These are phyloP conservation scores for Silurus meridionalis DNA, from an alignment of 2,113 vertebrate genomes.

Conservation along the genomic window DNA sequence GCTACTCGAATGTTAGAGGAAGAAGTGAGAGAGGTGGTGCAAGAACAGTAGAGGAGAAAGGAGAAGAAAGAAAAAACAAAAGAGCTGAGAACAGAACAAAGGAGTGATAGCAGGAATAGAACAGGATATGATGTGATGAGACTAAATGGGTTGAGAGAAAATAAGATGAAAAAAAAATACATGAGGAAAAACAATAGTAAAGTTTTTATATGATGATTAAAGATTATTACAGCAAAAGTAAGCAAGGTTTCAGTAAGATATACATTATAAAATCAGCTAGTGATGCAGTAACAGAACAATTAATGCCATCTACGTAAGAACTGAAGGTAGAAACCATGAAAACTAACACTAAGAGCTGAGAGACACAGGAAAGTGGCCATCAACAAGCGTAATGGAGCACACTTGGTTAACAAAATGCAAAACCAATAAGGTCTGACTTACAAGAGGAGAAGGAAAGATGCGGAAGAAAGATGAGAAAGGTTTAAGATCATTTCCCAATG, in stretches of 20 bases:
- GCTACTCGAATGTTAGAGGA: slow-evolving; percentile 59
- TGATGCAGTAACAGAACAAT: neutral
- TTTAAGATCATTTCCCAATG: neutral
- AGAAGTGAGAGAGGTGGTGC: slow-evolving; percentile 29
- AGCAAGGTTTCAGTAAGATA: neutral
- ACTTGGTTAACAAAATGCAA: neutral
- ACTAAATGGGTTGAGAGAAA: neutral
- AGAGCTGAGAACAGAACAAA: neutral
- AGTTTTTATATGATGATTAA: neutral
- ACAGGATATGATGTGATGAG: neutral
- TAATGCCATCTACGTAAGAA: neutral
- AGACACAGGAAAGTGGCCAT: neutral
- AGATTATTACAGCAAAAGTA: neutral
- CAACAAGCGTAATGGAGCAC: neutral
- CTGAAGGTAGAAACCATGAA: neutral
- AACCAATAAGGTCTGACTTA: neutral
- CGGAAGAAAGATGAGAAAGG: neutral
- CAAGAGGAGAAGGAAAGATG: neutral
- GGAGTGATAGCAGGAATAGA: neutral
- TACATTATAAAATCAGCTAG: neutral
- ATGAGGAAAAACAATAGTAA: neutral
- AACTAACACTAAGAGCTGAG: neutral
- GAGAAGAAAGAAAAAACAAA: neutral
- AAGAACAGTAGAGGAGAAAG: slow-evolving; percentile 2
- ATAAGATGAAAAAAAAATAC: slow-evolving; percentile 27